Evolutionary conservation across 2,797 vertebrate species (phyloP), one percentile per base, ranked within the genome.

Genomic region (Petrocephalus schoutedeni): DNA sequence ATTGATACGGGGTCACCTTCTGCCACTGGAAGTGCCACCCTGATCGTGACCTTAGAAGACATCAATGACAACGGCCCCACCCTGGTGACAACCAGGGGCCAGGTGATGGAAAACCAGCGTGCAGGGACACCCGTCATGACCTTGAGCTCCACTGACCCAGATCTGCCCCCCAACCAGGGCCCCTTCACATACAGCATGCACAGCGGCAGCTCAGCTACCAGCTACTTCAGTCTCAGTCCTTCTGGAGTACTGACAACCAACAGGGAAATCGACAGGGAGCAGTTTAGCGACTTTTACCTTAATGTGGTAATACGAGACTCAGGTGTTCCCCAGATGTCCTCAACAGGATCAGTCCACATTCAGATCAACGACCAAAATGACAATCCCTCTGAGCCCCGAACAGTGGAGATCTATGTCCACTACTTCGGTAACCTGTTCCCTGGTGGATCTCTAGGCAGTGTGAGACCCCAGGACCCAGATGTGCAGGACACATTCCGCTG

Each of bases 41-140:
- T 99, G 14, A 92, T 99, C 23, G 98, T 99, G 53, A 97, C 96
- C 87, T 93, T 99, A 89, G 98, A 99, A 91, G 98, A 99, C 86
- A 98, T 99, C 88, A 99, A 99, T 0, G 98, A 99, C 91, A 99
- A 99, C 0, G 98, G 98, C 10, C 98, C 98, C 0, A 96, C 96
- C 41, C 90, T 99, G 94, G 94, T 95, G 19, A 94, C 94, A 1
- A 91, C 91, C 1, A 95, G 96, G 41, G 97, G 97, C 45, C 96
- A 98, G 91, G 98, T 99, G 32, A 96, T 95, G 95, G 98, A 99
- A 92, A 99, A 99, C 91, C 96, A 96, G 90, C 96, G 94, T 9
- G 95, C 97, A 0, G 98, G 98, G 61, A 96, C 97, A 0, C 91
- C 95, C 32, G 98, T 99, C 51, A 95, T 97, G 91, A 96, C 93